Percentiles rank a stretch among this genome's conserved stretches.
These are phyloP conservation scores for Pempheris klunzingeri DNA, from an alignment of 2,797 vertebrate species.

Conservation along the genomic window DNA sequence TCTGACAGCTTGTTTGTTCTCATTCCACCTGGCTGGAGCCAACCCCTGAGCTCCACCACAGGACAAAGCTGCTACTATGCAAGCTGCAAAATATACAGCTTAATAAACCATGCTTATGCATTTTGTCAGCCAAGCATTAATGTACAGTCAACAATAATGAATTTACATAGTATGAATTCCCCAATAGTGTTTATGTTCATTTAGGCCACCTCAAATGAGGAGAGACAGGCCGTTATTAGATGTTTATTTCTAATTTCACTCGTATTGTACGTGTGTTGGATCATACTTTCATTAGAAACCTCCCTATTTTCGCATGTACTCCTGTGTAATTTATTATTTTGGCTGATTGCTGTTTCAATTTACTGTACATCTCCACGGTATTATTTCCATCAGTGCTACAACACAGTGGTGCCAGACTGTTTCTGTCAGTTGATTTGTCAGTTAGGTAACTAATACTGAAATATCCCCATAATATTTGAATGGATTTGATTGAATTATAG, in stretches of 20 bases:
- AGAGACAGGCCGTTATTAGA: neutral
- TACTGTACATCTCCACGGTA: neutral
- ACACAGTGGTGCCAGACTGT: neutral
- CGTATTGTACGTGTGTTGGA: constrained; percentile 8
- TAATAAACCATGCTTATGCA: constrained; percentile 46
- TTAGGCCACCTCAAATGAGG: neutral
- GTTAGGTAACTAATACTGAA: neutral
- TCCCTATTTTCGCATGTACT: neutral
- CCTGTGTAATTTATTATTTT: neutral
- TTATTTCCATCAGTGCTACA: constrained; percentile 8
- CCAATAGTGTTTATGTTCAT: neutral
- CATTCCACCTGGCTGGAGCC: constrained; percentile 84
- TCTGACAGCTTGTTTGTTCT: constrained; percentile 87
- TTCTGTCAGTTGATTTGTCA: neutral
- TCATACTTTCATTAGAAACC: neutral
- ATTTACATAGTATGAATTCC: neutral
- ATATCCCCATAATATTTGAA: neutral
- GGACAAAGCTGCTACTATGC: constrained; percentile 54
- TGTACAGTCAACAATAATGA: neutral
- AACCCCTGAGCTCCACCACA: constrained; percentile 69
- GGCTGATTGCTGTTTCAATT: neutral
- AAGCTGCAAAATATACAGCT: constrained; percentile 58
- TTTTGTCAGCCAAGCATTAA: constrained; percentile 28
- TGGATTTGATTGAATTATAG: neutral
- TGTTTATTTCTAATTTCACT: neutral